Evolutionary conservation across 1,140 invertebrate genomes (phyloP).

Genomic region (Drosophila sproati): DNA sequence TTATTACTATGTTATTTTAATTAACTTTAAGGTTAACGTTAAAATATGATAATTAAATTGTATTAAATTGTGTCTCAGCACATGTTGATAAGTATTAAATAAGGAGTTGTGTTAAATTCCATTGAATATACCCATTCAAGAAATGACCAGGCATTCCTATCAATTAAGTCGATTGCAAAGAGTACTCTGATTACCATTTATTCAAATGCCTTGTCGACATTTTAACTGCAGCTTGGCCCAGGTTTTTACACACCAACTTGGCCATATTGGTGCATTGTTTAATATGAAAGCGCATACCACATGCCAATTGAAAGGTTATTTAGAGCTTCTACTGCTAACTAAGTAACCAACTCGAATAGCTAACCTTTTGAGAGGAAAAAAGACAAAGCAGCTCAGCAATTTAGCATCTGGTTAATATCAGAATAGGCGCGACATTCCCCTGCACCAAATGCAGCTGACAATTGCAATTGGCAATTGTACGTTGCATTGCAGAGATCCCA

Average conservation of each 20-base stretch:
- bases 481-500: slow-evolving; percentile 25
- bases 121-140: too few relatives aligned
- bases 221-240: too few relatives aligned
- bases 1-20: too few relatives aligned
- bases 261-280: not conserved
- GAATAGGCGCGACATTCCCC: slow-evolving; percentile 47
- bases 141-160: too few relatives aligned
- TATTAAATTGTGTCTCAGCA: too few relatives aligned
- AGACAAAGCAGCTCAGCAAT: slow-evolving; percentile 17
- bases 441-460: slow-evolving; percentile 43
- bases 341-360: not conserved
- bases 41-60: too few relatives aligned
- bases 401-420: slow-evolving; percentile 36
- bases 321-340: not conserved
- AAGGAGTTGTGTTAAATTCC: too few relatives aligned
- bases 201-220: too few relatives aligned
- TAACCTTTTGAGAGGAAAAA: slow-evolving; percentile 45
- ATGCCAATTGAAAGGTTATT: slow-evolving; percentile 28
- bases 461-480: slow-evolving; percentile 20
- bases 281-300: slow-evolving; percentile 16
- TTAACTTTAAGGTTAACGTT: too few relatives aligned
- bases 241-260: not conserved
- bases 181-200: too few relatives aligned
- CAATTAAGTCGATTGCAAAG: too few relatives aligned
- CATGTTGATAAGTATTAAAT: too few relatives aligned